Conservation (phyloP, 2,888 invertebrate species). For the Plagodis pulveraria region DNA sequence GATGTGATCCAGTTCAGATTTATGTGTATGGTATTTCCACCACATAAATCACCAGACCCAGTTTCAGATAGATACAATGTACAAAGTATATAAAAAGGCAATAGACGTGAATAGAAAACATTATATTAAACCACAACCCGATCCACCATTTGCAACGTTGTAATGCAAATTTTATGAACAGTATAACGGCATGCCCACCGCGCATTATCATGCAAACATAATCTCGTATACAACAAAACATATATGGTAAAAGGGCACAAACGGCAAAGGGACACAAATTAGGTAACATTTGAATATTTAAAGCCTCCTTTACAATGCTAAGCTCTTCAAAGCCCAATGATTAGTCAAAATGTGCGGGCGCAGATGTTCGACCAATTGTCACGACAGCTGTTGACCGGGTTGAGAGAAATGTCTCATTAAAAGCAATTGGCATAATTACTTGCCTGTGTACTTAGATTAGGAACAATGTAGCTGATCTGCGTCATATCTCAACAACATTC, state of each 20-base stretch:
- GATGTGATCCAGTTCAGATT: too few species aligned
- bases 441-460: conserved; percentile 33
- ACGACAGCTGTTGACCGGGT: conserved; percentile 48
- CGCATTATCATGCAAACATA: conserved; percentile 30
- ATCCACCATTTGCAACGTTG: conserved; percentile 28
- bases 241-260: conserved; percentile 11
- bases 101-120: conserved; percentile 9
- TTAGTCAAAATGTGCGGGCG: conserved; percentile 53
- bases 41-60: too few species aligned
- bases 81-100: neutral
- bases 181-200: conserved; percentile 22
- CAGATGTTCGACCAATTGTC: conserved; percentile 40
- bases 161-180: conserved; percentile 35
- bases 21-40: too few species aligned
- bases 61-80: neutral
- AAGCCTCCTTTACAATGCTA: conserved; percentile 36
- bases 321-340: conserved; percentile 34
- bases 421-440: conserved; percentile 58
- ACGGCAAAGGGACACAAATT: conserved; percentile 4
- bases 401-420: conserved; percentile 57
- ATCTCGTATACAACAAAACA: conserved; percentile 13
- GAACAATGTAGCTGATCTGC: neutral
- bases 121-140: conserved; percentile 10
- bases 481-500: too few species aligned
- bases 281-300: conserved; percentile 38